Base-by-base conservation (phyloP, 1,140 invertebrate species). In the Spodoptera litura region DNA sequence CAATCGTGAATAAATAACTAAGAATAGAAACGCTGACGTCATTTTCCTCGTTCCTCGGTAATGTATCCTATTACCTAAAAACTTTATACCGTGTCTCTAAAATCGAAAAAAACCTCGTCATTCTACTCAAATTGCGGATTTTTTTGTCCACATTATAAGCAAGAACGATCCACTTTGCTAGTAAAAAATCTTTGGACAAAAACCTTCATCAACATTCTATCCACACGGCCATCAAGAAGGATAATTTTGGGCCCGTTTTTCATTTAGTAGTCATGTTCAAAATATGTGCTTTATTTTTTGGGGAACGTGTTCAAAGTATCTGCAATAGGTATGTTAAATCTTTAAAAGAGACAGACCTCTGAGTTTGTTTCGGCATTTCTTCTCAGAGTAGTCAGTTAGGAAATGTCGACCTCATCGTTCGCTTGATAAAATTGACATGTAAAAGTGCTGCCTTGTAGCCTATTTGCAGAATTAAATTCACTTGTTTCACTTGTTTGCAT, bases 81-180 rank as follows among this genome's bases (percentile, higher is more conserved):
- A 66, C 9, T 66, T 38, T 15, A 49, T 49, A 15, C 62, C 10
- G 27, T 9, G 15, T 8, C 61, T 35, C 12, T 61, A 35, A 61
- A 31, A 49, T 15, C 35, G 35, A 66, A 49, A 64, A 66, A 10
- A 66, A 12, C 62, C 10, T 12, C 10, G 62, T 66, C 62, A 66
- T 66, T 15, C 38, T 38, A 49, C 15, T 4, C 62, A 66, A 66
- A 20, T 66, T 66, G 62, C 2, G 2, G 4, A 15, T 66, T 66
- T 64, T 20, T 66, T 66, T 51, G 62, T n/a, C 20, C 62, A 44
- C 38, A 66, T 66, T 66, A 66, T 66, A 49, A 66, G 15, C 62
- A 66, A 66, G 62, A 61, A 61, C 15, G 62, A 15, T 25, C 38
- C 62, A 61, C 58, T 61, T 61, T 35, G 15, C 25, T 8, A 51